Evolutionary conservation across 2,888 invertebrate species (phyloP).

Genomic region (Gymnoscelis rufifasciata): DNA sequence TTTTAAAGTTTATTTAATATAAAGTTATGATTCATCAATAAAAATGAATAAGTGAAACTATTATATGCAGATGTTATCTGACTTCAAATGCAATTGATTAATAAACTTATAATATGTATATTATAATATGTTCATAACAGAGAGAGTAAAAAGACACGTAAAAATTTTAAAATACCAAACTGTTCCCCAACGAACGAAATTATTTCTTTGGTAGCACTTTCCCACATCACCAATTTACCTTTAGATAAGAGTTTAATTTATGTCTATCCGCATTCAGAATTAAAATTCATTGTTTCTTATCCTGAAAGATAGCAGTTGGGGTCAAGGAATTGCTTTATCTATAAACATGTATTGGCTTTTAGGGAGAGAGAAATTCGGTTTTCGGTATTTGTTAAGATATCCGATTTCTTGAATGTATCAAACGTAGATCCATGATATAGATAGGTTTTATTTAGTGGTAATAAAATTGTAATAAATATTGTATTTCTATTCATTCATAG

Average conservation of each 20-base stretch:
- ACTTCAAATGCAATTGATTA: too few species aligned
- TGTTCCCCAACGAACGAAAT: conserved; percentile 53
- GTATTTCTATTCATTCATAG: conserved; percentile 43
- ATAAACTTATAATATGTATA: too few species aligned
- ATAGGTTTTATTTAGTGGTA: not conserved
- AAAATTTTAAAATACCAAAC: too few species aligned
- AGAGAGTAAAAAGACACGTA: too few species aligned
- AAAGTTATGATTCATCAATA: too few species aligned
- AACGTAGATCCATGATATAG: conserved; percentile 40
- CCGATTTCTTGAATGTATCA: conserved; percentile 49
- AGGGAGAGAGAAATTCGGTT: conserved; percentile 40
- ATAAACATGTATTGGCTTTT: conserved; percentile 76
- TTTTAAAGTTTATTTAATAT: too few species aligned
- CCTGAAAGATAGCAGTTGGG: conserved; percentile 62
- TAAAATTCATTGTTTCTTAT: conserved; percentile 78
- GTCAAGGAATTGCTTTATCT: conserved; percentile 72
- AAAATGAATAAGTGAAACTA: too few species aligned
- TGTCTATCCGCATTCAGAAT: conserved; percentile 57
- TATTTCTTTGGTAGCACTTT: conserved; percentile 57
- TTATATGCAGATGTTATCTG: too few species aligned
- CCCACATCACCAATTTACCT: conserved; percentile 74
- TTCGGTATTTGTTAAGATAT: conserved; percentile 42
- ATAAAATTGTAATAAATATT: conserved; percentile 27
- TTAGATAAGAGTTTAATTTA: conserved; percentile 74
- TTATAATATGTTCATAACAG: too few species aligned